Conservation (phyloP, 1,140 invertebrate species). For the Notospermus geniculatus region DNA sequence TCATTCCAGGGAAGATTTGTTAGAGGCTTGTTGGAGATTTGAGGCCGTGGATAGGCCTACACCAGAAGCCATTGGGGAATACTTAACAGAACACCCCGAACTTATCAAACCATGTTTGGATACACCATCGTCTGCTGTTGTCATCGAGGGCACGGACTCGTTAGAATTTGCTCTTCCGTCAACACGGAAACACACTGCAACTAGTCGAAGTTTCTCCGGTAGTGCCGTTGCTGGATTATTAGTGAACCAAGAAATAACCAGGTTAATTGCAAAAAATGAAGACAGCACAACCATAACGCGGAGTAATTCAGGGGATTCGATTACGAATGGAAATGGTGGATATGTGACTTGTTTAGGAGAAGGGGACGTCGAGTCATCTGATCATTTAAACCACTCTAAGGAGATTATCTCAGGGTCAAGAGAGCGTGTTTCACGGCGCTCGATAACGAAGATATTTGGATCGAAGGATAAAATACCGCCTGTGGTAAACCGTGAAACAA, state of each 20-base stretch:
- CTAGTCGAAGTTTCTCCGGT: constrained; percentile 4
- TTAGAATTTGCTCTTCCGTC: constrained; percentile 55
- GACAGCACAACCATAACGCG: too few relatives aligned
- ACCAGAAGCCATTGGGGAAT: constrained; percentile 75
- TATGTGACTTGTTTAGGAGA: too few relatives aligned
- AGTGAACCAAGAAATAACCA: not conserved
- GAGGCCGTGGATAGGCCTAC: constrained; percentile 70
- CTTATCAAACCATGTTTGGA: constrained; percentile 77
- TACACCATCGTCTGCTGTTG: constrained; percentile 70
- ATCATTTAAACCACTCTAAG: too few relatives aligned
- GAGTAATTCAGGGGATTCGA: too few relatives aligned
- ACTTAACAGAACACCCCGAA: constrained; percentile 72
- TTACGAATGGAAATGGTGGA: too few relatives aligned
- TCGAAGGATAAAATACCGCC: too few relatives aligned
- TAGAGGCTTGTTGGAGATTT: constrained; percentile 74
- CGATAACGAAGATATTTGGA: too few relatives aligned
- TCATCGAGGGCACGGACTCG: constrained; percentile 63
- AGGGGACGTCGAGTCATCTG: too few relatives aligned
- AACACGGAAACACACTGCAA: constrained; percentile 26
- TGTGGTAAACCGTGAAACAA: too few relatives aligned
- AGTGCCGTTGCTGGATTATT: constrained; percentile 6
- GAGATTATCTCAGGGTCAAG: too few relatives aligned
- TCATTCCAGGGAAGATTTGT: constrained; percentile 66
- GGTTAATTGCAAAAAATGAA: too few relatives aligned
- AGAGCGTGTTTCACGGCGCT: too few relatives aligned